A percentile compares a stretch with the other conserved stretches of the same genome.
Evolutionary conservation across 2,113 vertebrate genomes (phyloP).

Genomic region (Grallaria varia): DNA sequence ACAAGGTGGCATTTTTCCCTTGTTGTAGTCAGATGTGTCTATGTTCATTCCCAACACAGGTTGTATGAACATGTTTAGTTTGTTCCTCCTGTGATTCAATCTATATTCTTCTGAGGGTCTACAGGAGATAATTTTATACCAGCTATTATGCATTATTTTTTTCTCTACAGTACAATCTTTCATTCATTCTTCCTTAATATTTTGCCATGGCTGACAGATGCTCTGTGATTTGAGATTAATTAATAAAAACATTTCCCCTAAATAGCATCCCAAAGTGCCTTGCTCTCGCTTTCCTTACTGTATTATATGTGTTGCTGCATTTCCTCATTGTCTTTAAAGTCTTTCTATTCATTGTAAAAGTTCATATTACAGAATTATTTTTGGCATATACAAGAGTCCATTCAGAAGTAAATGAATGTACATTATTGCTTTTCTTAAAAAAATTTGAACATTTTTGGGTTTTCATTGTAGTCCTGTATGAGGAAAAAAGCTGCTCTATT

Average conservation of each 20-base stretch:
- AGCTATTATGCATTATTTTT: neutral
- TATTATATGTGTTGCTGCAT: neutral
- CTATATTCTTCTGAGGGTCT: neutral
- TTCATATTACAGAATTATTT: neutral
- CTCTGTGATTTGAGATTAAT: slow-evolving; percentile 2
- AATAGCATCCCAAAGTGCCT: neutral
- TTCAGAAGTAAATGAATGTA: accelerated
- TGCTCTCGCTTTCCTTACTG: neutral
- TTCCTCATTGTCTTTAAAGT: neutral
- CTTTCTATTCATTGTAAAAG: neutral
- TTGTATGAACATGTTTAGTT: neutral
- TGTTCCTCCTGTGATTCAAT: neutral
- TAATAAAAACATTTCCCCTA: slow-evolving; percentile 1
- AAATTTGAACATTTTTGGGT: neutral
- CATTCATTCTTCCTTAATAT: neutral
- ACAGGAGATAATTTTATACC: neutral
- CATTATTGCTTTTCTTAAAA: neutral
- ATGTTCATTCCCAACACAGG: neutral
- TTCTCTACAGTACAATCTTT: neutral
- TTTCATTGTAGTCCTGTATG: neutral
- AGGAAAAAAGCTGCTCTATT: neutral
- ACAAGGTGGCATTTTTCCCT: neutral
- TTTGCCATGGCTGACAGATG: slow-evolving; percentile 5
- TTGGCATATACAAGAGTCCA: neutral
- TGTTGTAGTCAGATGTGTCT: neutral